phyloP scores from a whole-genome alignment of 1,140 invertebrate genomes.

The Leptinotarsa texana region DNA sequence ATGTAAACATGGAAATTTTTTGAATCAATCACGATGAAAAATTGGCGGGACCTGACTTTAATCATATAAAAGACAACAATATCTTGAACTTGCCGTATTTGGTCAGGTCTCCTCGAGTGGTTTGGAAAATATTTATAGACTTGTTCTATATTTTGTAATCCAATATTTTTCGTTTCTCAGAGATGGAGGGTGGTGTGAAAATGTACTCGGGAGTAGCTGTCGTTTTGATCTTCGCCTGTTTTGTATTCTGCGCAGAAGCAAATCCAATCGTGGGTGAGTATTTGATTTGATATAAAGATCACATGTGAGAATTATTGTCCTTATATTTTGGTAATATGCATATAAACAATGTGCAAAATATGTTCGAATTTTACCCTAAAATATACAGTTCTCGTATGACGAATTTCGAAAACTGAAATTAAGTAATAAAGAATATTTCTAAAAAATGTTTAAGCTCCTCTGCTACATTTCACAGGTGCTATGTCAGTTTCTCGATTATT shows the following conservation, averaged over 20 bases:
- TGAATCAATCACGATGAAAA: background rate
- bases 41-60: background rate
- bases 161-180: background rate
- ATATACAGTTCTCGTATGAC: too few species aligned
- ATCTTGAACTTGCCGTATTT: background rate
- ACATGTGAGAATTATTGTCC: too few species aligned
- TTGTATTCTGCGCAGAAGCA: conserved; percentile 1
- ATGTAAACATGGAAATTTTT: background rate
- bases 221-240: background rate
- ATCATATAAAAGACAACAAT: background rate
- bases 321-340: too few species aligned
- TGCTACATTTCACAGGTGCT: too few species aligned
- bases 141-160: background rate
- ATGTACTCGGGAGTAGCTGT: conserved; percentile 1
- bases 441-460: too few species aligned
- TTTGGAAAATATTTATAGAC: background rate
- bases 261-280: conserved; percentile 11
- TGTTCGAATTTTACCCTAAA: too few species aligned
- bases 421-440: too few species aligned
- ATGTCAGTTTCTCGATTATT: too few species aligned
- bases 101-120: conserved; percentile 4
- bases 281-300: background rate
- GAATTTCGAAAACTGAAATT: too few species aligned
- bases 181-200: background rate
- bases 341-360: too few species aligned